These are phyloP conservation scores for Tamandua tetradactyla DNA, from an alignment of 2,797 vertebrate species.

Conservation along the genomic window DNA sequence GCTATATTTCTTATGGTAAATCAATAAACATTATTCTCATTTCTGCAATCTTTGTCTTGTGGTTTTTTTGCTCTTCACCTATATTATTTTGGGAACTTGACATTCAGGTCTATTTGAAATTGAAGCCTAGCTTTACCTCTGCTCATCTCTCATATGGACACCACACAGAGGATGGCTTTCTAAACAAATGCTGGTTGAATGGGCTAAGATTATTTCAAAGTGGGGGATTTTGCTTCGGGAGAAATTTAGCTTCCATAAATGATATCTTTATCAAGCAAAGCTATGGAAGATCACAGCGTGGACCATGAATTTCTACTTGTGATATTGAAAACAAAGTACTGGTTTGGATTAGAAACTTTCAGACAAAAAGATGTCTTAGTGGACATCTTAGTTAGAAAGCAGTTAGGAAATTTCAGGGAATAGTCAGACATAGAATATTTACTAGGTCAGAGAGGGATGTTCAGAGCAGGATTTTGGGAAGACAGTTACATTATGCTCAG, in stretches of 20 bases:
- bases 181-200: neutral
- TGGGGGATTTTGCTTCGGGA: neutral
- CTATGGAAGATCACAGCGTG: neutral
- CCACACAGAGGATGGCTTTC: neutral
- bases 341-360: neutral
- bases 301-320: neutral
- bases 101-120: neutral
- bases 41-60: neutral
- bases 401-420: neutral
- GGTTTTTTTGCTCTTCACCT: neutral
- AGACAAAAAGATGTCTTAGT: too few relatives aligned
- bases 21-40: neutral
- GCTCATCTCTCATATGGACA: neutral
- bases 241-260: rapidly evolving
- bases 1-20: neutral
- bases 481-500: rapidly evolving
- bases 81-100: neutral
- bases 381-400: neutral
- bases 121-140: neutral
- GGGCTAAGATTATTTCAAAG: neutral
- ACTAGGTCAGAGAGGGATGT: rapidly evolving
- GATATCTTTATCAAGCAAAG: neutral
- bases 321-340: too few relatives aligned
- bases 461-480: neutral
- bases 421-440: neutral